Evolutionary conservation across 2,888 invertebrate genomes (phyloP), one percentile per base, ranked within the genome.

Genomic region (Flexamia atlantica): DNA sequence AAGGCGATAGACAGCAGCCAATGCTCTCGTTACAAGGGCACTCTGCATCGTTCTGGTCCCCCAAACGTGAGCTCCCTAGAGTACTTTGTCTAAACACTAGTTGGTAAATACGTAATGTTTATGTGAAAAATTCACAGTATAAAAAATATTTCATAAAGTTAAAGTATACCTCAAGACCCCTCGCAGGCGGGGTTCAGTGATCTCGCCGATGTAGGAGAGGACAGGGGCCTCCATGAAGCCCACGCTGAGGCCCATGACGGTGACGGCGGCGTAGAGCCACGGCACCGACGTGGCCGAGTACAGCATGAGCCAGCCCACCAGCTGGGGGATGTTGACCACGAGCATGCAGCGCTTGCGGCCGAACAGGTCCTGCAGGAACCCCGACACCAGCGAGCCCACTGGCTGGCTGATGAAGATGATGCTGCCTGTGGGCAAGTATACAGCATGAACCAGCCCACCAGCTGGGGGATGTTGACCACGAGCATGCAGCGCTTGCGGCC

Each of bases 211-310:
- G 89, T 96, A 96, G 0, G 96, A 96, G 87, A 96, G 90, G 40
- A 95, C 96, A 14, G 96, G 96, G 82, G 96, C 96, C 90, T 96
- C 96, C 86, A 95, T 91, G 14, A 96, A 90, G 80, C 96, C 96
- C 81, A 96, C 96, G 5, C 94, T 93, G 28, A 96, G 88, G 0
- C 96, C 96, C 10, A 95, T 94, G 83, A 96, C 90, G 85, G 93
- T 92, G 36, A 96, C 90, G 0, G 95, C 95, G 0, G 92, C 89
- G 88, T 95, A 96, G 28, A 96, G 91, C 88, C 94, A 93, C 85
- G 91, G 90, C 0, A 93, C 91, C 76, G 90, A 91, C 5, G 90
- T 91, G 0, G 96, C 91, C 88, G 93, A 95, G 88, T 95, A 91
- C 88, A 95, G 94, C 20, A 95, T 87, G 20, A 96, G 86, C 96